These are phyloP conservation scores for Liasis olivaceus DNA, from an alignment of 2,797 vertebrate species.

Conservation along the genomic window DNA sequence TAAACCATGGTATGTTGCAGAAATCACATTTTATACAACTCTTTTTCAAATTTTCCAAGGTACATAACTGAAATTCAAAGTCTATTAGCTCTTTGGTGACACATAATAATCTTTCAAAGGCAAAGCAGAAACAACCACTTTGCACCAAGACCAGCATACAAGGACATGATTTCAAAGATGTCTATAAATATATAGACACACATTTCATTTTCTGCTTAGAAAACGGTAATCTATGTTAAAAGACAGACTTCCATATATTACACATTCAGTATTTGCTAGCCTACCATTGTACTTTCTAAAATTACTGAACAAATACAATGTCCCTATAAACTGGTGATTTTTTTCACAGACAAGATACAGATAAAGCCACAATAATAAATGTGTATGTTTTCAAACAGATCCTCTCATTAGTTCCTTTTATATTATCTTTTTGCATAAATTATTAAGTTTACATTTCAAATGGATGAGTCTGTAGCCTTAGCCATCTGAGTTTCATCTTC, in stretches of 20 bases:
- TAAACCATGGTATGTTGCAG: not conserved
- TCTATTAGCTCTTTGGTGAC: slow-evolving; percentile 20
- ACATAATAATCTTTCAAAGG: not conserved
- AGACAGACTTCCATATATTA: not conserved
- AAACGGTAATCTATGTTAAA: not conserved
- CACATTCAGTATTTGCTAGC: slow-evolving; percentile 24
- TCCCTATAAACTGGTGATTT: slow-evolving; percentile 4
- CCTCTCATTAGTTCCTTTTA: not conserved
- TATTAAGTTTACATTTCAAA: slow-evolving; percentile 29
- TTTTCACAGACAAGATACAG: not conserved
- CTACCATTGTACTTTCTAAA: slow-evolving; percentile 33
- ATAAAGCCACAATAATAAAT: slow-evolving; percentile 34
- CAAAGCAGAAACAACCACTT: not conserved
- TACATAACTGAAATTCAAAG: slow-evolving; percentile 33
- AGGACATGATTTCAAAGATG: not conserved
- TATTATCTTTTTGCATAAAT: slow-evolving; percentile 21
- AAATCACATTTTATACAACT: not conserved
- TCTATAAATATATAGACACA: not conserved
- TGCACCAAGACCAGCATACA: not conserved
- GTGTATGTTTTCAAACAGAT: not conserved
- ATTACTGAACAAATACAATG: not conserved
- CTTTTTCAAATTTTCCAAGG: slow-evolving; percentile 35
- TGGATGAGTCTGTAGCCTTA: slow-evolving; percentile 30
- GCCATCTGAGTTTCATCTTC: slow-evolving; percentile 39
- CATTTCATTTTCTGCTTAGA: slow-evolving; percentile 7